phyloP scores from a whole-genome alignment of 2,797 vertebrate species.

The Euphonia xanthogaster region DNA sequence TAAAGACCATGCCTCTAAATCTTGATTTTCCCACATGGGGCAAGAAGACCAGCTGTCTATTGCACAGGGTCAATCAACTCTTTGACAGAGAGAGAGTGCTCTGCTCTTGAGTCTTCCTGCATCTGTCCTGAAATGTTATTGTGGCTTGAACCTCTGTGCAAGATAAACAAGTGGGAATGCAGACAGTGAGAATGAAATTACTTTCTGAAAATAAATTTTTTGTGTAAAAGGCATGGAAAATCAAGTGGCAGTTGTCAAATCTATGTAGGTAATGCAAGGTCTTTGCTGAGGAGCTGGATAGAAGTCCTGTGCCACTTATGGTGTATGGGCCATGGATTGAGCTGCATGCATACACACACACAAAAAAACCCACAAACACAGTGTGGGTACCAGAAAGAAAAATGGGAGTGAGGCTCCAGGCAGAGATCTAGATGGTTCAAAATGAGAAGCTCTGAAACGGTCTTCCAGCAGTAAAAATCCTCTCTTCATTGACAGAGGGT shows the following conservation, averaged over 20 bases:
- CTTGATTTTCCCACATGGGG: neutral
- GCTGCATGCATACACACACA: neutral
- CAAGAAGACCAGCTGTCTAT: neutral
- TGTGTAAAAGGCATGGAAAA: neutral
- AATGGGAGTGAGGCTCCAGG: neutral
- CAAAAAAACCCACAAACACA: neutral
- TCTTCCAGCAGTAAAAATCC: neutral
- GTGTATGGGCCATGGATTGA: neutral
- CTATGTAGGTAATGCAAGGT: fast-evolving
- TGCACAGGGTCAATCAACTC: neutral
- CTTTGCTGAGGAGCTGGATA: neutral
- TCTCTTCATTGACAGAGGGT: neutral
- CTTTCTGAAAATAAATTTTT: neutral
- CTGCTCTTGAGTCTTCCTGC: neutral
- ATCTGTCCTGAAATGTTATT: neutral
- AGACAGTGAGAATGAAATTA: neutral
- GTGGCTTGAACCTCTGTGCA: neutral
- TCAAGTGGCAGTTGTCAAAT: neutral
- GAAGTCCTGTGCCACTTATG: neutral
- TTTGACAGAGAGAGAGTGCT: neutral
- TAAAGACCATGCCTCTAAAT: neutral
- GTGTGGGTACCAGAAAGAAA: neutral
- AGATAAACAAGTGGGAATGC: neutral
- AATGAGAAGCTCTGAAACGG: neutral
- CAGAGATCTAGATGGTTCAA: neutral